Percentiles rank a stretch among this genome's conserved stretches.
Evolutionary conservation across 1,140 invertebrate genomes (phyloP).

Genomic region (Trichonephila clavata): DNA sequence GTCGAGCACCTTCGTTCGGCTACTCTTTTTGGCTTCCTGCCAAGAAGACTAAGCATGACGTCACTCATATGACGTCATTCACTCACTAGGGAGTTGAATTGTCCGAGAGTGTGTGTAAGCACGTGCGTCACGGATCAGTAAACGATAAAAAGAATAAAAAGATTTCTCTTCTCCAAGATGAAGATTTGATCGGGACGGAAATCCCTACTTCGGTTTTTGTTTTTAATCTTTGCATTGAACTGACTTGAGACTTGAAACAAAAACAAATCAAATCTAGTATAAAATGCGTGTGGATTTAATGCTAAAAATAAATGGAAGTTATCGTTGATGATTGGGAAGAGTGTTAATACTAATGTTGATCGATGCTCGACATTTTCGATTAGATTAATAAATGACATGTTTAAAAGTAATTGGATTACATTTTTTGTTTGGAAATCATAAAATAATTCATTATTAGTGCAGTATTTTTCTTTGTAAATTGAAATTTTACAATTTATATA

Average conservation of each 20-base stretch:
- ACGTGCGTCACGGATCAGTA: conserved; percentile 39
- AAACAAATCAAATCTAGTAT: too few relatives aligned
- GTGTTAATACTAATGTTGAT: too few relatives aligned
- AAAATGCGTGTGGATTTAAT: too few relatives aligned
- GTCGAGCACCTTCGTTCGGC: background rate
- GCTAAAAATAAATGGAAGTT: too few relatives aligned
- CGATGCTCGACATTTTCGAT: too few relatives aligned
- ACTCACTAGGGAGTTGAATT: conserved; percentile 35
- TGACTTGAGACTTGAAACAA: background rate
- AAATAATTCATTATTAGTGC: too few relatives aligned
- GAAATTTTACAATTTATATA: too few relatives aligned
- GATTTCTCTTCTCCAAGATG: background rate
- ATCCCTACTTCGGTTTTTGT: background rate
- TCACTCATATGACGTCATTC: conserved; percentile 35
- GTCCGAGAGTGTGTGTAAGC: conserved; percentile 23
- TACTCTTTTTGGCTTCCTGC: conserved; percentile 37
- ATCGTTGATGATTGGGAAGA: too few relatives aligned
- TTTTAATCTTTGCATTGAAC: background rate
- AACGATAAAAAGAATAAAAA: conserved; percentile 48
- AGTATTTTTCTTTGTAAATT: too few relatives aligned
- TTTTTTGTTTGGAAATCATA: too few relatives aligned
- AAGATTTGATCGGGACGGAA: background rate
- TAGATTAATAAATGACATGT: too few relatives aligned
- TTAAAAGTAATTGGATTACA: too few relatives aligned
- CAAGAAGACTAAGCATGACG: background rate